Base-by-base conservation (phyloP, 2,113 vertebrate species). In the Scalopus aquaticus region DNA sequence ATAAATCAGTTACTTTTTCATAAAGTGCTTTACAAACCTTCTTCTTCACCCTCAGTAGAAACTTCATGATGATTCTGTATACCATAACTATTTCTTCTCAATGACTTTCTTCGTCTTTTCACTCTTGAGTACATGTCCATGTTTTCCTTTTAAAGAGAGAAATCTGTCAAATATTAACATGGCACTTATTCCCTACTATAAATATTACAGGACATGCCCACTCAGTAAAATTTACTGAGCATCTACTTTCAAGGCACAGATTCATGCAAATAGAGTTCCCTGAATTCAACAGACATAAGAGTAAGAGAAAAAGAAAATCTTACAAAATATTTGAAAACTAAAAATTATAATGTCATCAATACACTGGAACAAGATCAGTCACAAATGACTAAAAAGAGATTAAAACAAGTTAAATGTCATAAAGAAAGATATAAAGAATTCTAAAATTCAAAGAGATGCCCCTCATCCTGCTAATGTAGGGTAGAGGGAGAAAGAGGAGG, bases 81-180 rank as follows among this genome's bases (percentile, higher is more conserved):
- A 69, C 98, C 99, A 83, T 99, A 99, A 65, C 99, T 99, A 93
- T 99, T 99, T 98, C 99, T 99, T 90, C 99, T 98, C 98, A 99
- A 96, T 11, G 99, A 99, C 95, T 99, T 99, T 97, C 99, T 98
- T 58, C 98, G 99, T 30, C 99, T 99, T 97, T 99, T 99, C 85
- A 99, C 99, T 96, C 99, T 98, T 85, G 99, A 99, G 98, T 99
- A 99, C 99, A 99, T 99, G 98, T 99, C 99, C 99, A 99, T 99
- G 98, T 99, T 99, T 98, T 99, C 99, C 99, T 99, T 97, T 96
- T 85, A 96, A 96, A 97, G 32, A 97, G 16, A 94, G n/a, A 96
- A 94, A 93, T 58, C 11, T 82, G 65, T 97, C 84, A 93, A 94
- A 89, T 82, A 95, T 86, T 81, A 93, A 94, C 20, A 90, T 15